Evolutionary conservation across 2,797 vertebrate species (phyloP).

Genomic region (Xenopus petersii): DNA sequence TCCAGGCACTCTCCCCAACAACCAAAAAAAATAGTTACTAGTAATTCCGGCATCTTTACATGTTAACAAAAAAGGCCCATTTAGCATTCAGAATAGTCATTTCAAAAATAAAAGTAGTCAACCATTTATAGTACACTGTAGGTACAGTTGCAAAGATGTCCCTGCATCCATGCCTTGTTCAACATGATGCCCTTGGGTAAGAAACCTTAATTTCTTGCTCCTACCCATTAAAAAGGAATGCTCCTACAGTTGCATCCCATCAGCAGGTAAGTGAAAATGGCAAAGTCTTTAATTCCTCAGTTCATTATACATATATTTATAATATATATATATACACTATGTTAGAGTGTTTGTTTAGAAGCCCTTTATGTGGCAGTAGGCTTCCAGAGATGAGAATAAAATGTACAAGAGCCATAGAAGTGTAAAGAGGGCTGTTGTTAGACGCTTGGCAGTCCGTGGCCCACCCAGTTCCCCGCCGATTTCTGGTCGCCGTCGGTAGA

Average conservation of each 20-base stretch:
- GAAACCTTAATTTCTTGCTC: conserved; percentile 65
- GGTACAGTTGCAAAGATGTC: conserved; percentile 56
- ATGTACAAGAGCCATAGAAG: conserved; percentile 97
- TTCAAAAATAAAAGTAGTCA: conserved; percentile 47
- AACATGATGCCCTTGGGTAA: conserved; percentile 53
- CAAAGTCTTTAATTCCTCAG: conserved; percentile 71
- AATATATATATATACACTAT: conserved; percentile 64
- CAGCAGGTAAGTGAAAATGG: conserved; percentile 75
- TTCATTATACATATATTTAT: conserved; percentile 68
- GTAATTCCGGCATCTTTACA: conserved; percentile 49
- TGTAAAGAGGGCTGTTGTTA: conserved; percentile 85
- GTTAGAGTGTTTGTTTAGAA: conserved; percentile 82
- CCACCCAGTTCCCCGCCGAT: conserved; percentile 96
- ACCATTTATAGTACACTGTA: conserved; percentile 51
- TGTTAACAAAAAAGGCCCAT: conserved; percentile 21
- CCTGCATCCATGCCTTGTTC: conserved; percentile 59
- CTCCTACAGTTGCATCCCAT: conserved; percentile 70
- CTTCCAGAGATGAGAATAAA: conserved; percentile 92
- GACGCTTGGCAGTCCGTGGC: conserved; percentile 83
- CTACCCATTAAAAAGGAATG: conserved; percentile 64
- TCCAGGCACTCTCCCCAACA: conserved; percentile 40
- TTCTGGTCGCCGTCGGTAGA: conserved; percentile 87
- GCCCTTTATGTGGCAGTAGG: conserved; percentile 94
- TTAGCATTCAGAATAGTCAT: conserved; percentile 51
- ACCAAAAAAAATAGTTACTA: conserved; percentile 44